phyloP scores from a whole-genome alignment of 2,797 vertebrate genomes.

The Cossypha heuglini region DNA sequence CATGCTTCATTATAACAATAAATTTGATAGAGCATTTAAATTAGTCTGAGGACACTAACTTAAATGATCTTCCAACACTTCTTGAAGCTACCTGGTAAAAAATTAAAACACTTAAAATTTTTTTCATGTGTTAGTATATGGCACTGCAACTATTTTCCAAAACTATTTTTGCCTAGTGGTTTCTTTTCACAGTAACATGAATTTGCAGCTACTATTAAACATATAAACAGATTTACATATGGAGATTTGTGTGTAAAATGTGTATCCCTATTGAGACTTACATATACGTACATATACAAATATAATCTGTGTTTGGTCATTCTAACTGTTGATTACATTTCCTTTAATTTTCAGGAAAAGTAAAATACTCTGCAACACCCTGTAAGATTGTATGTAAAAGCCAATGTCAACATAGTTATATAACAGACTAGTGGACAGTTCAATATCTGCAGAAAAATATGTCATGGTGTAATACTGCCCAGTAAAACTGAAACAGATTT shows the following conservation, averaged over 20 bases:
- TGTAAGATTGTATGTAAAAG: neutral
- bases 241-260: rapidly evolving
- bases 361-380: neutral
- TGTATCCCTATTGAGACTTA: neutral
- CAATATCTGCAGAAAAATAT: neutral
- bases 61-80: neutral
- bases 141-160: neutral
- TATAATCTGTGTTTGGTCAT: neutral
- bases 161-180: neutral
- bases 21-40: neutral
- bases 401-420: neutral
- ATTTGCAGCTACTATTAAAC: neutral
- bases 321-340: neutral
- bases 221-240: neutral
- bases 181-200: neutral
- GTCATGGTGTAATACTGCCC: neutral
- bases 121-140: neutral
- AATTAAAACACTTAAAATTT: neutral
- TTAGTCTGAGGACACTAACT: neutral
- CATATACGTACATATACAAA: neutral
- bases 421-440: neutral
- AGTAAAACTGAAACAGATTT: neutral
- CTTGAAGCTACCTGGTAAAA: neutral
- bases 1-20: neutral
- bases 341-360: neutral